phyloP scores from a whole-genome alignment of 2,113 vertebrate genomes.

The Kryptolebias marmoratus region DNA sequence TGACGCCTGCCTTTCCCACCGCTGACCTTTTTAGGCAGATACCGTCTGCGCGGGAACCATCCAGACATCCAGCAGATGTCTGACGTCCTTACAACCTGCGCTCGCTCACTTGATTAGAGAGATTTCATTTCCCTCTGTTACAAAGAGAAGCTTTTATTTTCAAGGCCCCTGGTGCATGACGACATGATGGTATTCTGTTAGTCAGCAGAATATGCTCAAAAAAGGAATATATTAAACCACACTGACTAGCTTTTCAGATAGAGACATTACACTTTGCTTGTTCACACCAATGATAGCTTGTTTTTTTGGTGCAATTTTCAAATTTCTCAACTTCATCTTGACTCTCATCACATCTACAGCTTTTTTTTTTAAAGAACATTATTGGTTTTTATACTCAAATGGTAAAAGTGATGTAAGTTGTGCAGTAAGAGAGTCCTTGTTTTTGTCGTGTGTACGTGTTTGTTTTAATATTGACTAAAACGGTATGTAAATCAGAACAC shows the following conservation, averaged over 20 bases:
- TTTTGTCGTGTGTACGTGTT: not conserved
- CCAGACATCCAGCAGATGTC: conserved; percentile 52
- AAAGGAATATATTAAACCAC: conserved; percentile 22
- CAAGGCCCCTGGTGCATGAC: conserved; percentile 21
- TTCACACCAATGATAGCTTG: not conserved
- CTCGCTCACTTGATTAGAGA: conserved; percentile 56
- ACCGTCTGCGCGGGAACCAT: conserved; percentile 46
- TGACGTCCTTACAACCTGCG: conserved; percentile 27
- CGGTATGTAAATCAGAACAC: not conserved
- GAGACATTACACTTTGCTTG: not conserved
- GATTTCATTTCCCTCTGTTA: not conserved
- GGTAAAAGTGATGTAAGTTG: not conserved
- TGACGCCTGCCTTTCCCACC: conserved; percentile 28
- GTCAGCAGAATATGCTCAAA: conserved; percentile 24
- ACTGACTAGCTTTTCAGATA: not conserved
- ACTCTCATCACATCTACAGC: not conserved
- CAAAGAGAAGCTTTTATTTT: conserved; percentile 19
- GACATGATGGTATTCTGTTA: conserved; percentile 29
- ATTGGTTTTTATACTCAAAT: not conserved
- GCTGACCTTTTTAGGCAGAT: conserved; percentile 73
- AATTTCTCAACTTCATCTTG: not conserved
- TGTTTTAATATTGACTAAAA: not conserved
- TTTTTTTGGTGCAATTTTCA: not conserved
- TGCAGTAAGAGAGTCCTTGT: not conserved
- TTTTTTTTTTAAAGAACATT: not conserved